phyloP scores from a whole-genome alignment of 2,113 vertebrate genomes.

The Cromileptes altivelis region DNA sequence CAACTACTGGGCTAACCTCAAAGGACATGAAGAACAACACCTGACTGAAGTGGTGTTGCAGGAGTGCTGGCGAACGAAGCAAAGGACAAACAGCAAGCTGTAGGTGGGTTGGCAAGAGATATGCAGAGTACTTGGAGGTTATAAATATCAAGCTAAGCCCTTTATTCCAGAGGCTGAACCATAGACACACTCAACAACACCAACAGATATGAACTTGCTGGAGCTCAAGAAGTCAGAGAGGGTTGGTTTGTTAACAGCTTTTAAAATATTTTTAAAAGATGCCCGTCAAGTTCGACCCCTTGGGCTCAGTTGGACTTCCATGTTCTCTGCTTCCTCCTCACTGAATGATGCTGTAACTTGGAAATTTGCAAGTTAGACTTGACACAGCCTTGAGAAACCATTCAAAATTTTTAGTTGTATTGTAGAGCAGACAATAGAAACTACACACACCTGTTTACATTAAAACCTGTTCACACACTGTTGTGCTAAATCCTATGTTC shows the following conservation, averaged over 20 bases:
- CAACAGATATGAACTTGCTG: neutral
- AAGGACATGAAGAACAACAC: neutral
- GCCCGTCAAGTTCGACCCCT: too few species aligned
- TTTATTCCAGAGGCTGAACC: slow-evolving; percentile 2
- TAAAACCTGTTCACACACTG: too few species aligned
- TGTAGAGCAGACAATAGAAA: too few species aligned
- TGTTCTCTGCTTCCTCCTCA: too few species aligned
- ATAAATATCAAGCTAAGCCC: slow-evolving; percentile 15
- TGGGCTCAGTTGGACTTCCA: too few species aligned
- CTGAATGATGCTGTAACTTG: too few species aligned
- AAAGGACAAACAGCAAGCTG: slow-evolving; percentile 1
- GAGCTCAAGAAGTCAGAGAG: neutral
- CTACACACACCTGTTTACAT: too few species aligned
- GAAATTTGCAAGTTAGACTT: too few species aligned
- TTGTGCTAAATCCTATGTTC: too few species aligned
- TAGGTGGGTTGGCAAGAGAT: neutral
- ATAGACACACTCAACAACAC: neutral
- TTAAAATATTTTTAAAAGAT: neutral
- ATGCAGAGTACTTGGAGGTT: slow-evolving; percentile 1
- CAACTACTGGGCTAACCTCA: neutral
- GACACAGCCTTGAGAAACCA: too few species aligned
- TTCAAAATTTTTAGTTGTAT: too few species aligned
- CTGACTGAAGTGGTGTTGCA: neutral
- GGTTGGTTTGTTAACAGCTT: neutral
- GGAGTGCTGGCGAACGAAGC: neutral